phyloP scores from a whole-genome alignment of 2,113 vertebrate species.

The Pica pica region DNA sequence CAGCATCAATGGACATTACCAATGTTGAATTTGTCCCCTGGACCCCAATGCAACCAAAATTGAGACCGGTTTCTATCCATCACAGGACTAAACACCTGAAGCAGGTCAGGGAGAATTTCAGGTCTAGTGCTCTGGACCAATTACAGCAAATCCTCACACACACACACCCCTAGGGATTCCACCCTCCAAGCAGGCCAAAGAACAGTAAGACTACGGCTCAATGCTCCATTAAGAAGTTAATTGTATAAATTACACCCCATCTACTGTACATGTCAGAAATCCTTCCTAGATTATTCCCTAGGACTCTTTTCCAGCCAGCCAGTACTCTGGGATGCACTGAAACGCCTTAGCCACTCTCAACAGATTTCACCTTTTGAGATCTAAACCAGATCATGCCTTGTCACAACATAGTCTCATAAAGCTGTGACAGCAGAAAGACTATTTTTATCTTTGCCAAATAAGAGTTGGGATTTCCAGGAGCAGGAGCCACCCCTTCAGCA shows the following conservation, averaged over 20 bases:
- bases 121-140: not conserved
- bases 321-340: not conserved
- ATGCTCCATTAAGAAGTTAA: not conserved
- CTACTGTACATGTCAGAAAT: not conserved
- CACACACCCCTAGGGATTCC: not conserved
- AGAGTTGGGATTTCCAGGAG: not conserved
- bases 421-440: not conserved
- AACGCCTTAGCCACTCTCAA: not conserved
- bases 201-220: not conserved
- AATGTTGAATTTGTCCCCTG: not conserved
- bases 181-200: not conserved
- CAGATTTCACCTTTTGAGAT: not conserved
- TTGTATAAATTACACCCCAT: not conserved
- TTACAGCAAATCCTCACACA: not conserved
- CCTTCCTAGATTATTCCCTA: not conserved
- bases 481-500: not conserved
- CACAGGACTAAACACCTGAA: not conserved
- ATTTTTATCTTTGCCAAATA: not conserved
- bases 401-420: not conserved
- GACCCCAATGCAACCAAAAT: not conserved
- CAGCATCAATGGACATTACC: not conserved
- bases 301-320: not conserved
- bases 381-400: not conserved
- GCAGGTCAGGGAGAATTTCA: not conserved
- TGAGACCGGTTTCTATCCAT: not conserved